Base-by-base conservation (phyloP, 2,888 invertebrate species). In the Rhagonycha lutea region DNA sequence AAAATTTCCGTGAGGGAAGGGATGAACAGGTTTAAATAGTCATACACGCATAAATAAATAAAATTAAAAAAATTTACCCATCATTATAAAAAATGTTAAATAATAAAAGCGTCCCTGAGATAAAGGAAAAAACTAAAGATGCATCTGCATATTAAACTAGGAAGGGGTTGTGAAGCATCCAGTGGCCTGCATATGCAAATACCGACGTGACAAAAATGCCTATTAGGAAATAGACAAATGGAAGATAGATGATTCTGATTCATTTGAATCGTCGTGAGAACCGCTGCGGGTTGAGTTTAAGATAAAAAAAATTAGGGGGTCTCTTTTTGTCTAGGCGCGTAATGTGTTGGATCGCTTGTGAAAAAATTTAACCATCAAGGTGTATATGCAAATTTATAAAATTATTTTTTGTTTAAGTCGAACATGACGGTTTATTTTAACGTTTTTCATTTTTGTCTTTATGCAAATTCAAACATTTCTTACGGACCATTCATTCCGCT, bases 161-260 rank as follows among this genome's bases (percentile, higher is more conserved):
- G 10, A 73, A 75, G 71, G 75, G 63, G 63, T 65, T 65, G 78
- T 60, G 69, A 62, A 73, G 60, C 73, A 70, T 68, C 75, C 67
- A 74, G 69, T 61, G 73, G 73, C 75, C 69, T 70, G 76, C 75
- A 79, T 81, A 83, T 83, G 81, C 81, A 83, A 83, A 83, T 82
- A 76, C 29, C 68, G 72, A 80, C 79, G 80, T 80, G 81, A 80
- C 80, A 79, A 79, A 81, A 81, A 81, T 81, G 80, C 78, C 81
- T 80, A 82, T 82, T 82, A 82, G 77, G 71, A 75, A 78, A 81
- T 80, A 82, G 81, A 82, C 82, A 82, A 82, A 82, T 76, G 80
- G 79, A 81, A 82, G 82, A 82, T 82, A 79, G 81, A 82, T 82
- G 80, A 78, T 79, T 76, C 76, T 72, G 78, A 76, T 82, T 77